Percentiles rank a stretch among this genome's conserved stretches.
phyloP scores from a whole-genome alignment of 2,113 vertebrate genomes.

The Hiodon tergisus region DNA sequence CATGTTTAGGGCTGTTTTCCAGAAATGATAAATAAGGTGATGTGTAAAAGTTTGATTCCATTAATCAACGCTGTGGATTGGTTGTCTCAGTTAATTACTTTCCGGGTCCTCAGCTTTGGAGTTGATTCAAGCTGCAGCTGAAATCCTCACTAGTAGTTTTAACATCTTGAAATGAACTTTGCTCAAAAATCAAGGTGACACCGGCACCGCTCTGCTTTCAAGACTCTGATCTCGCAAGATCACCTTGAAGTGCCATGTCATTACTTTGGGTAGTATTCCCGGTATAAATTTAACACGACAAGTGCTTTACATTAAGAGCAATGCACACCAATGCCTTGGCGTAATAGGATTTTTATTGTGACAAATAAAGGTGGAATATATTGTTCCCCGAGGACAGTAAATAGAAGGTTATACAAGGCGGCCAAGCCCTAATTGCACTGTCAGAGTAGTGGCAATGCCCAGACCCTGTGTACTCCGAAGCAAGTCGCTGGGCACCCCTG shows the following conservation, averaged over 20 bases:
- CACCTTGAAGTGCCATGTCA: neutral
- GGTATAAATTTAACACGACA: constrained; percentile 56
- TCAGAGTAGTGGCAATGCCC: constrained; percentile 26
- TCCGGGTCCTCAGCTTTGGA: too few relatives aligned
- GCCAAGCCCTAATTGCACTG: constrained; percentile 29
- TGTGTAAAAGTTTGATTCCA: too few relatives aligned
- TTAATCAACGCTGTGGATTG: too few relatives aligned
- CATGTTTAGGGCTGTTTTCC: too few relatives aligned
- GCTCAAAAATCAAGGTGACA: neutral
- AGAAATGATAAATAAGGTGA: too few relatives aligned
- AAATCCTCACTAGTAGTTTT: too few relatives aligned
- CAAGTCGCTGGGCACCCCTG: neutral
- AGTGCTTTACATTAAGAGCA: constrained; percentile 43
- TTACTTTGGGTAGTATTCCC: constrained; percentile 4
- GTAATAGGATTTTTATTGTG: constrained; percentile 58
- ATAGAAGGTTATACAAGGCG: constrained; percentile 56
- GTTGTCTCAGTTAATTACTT: too few relatives aligned
- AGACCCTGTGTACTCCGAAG: neutral
- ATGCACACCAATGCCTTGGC: constrained; percentile 20
- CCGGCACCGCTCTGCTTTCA: neutral
- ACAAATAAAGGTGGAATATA: constrained; percentile 57
- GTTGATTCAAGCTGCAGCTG: too few relatives aligned
- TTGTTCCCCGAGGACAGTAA: constrained; percentile 60
- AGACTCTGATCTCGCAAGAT: neutral
- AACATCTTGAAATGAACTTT: neutral